Evolutionary conservation across 2,888 invertebrate species (phyloP).

Genomic region (Leptopilina drosophilae): DNA sequence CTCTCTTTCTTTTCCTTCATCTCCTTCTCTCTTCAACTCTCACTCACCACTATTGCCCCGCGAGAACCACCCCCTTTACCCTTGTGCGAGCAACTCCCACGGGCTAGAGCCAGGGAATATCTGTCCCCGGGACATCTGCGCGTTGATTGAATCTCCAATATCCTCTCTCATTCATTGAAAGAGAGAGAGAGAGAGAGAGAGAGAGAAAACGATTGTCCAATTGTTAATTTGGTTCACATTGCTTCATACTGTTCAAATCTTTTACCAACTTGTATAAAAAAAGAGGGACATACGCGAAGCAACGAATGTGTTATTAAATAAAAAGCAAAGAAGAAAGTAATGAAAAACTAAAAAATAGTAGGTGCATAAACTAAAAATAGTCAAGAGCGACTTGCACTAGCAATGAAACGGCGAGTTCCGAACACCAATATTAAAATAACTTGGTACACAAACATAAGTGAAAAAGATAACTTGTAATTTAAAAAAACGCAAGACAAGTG

Average conservation of each 20-base stretch:
- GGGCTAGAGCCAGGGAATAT: slow-evolving; percentile 74
- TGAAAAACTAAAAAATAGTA: no score
- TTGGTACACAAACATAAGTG: no score
- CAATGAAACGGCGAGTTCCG: no score
- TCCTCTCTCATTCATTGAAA: slow-evolving; percentile 67
- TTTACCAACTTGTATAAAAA: slow-evolving; percentile 32
- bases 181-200: slow-evolving; percentile 58
- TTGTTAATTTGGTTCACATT: slow-evolving; percentile 54
- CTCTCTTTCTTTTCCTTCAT: slow-evolving; percentile 50
- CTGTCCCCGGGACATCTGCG: slow-evolving; percentile 77
- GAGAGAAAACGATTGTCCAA: slow-evolving; percentile 65
- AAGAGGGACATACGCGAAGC: background rate
- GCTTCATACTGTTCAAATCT: slow-evolving; percentile 40
- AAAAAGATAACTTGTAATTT: no score
- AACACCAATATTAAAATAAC: no score
- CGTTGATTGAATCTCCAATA: slow-evolving; percentile 77
- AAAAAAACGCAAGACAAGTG: no score
- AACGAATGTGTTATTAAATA: slow-evolving; percentile 8
- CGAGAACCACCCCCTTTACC: slow-evolving; percentile 53
- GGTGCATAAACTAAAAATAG: no score
- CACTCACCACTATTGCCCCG: slow-evolving; percentile 50
- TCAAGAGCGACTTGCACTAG: no score
- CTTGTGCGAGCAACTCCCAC: slow-evolving; percentile 55
- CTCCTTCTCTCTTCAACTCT: slow-evolving; percentile 47
- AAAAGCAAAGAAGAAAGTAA: background rate